Evolutionary conservation across 35 echinoderm and acorn worm genomes (phyloP).

Genomic region (Hemicentrotus pulcherrimus): DNA sequence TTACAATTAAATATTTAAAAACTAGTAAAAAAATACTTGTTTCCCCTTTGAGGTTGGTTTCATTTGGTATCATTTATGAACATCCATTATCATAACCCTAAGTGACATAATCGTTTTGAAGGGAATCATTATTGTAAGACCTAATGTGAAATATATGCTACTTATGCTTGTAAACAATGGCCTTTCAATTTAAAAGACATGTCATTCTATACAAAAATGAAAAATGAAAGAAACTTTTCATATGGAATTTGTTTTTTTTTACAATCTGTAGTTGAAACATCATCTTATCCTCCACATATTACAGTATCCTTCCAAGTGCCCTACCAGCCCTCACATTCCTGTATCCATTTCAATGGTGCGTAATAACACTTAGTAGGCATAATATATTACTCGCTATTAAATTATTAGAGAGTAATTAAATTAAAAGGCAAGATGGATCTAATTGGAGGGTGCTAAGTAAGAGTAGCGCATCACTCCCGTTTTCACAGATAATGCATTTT

Average conservation of each 20-base stretch:
- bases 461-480: neutral
- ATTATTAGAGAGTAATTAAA: constrained; percentile 10
- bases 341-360: neutral
- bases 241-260: neutral
- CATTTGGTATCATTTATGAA: too few relatives aligned
- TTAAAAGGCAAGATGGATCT: constrained; percentile 7
- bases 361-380: constrained; percentile 19
- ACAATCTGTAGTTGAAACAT: neutral
- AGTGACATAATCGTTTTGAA: too few relatives aligned
- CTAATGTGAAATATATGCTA: neutral
- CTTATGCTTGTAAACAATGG: neutral
- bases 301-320: neutral
- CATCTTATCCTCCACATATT: neutral
- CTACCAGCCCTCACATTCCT: neutral
- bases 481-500: constrained; percentile 1
- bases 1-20: neutral
- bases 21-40: too few relatives aligned
- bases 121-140: too few relatives aligned
- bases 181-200: neutral
- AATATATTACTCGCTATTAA: constrained; percentile 36
- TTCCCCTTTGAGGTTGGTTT: too few relatives aligned
- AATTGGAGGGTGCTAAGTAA: neutral
- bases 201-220: neutral
- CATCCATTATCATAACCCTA: too few relatives aligned
- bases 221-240: neutral